These are phyloP conservation scores for Prolemur simus DNA, from an alignment of 2,113 vertebrate species.

Conservation along the genomic window DNA sequence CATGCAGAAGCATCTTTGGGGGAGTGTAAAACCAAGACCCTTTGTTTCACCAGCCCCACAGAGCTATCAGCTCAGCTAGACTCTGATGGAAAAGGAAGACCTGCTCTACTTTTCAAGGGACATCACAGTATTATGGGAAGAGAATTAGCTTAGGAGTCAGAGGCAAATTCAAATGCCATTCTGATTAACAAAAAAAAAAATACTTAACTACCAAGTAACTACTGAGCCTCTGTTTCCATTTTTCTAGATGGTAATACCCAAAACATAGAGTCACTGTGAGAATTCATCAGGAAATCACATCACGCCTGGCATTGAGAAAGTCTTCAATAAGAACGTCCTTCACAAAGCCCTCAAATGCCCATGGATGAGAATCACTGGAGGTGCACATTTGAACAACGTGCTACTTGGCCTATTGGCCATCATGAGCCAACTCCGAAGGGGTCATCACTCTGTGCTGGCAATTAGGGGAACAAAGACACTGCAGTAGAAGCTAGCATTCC, in stretches of 20 bases:
- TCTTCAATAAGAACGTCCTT: not conserved
- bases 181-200: not conserved
- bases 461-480: not conserved
- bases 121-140: not conserved
- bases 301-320: not conserved
- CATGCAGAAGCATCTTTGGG: not conserved
- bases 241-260: not conserved
- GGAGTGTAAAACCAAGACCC: not conserved
- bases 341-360: not conserved
- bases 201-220: not conserved
- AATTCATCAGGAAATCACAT: not conserved
- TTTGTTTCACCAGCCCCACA: not conserved
- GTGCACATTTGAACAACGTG: not conserved
- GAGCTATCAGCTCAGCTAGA: not conserved
- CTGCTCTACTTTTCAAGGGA: not conserved
- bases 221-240: not conserved
- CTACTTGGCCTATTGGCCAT: not conserved
- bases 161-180: constrained; percentile 1
- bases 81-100: not conserved
- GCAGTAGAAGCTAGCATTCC: not conserved
- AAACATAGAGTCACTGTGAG: not conserved
- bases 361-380: not conserved
- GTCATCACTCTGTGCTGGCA: not conserved
- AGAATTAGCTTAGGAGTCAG: not conserved
- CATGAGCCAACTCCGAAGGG: not conserved